These are phyloP conservation scores for Phrynosoma blainvillii DNA, from an alignment of 2,113 vertebrate genomes.

Conservation along the genomic window DNA sequence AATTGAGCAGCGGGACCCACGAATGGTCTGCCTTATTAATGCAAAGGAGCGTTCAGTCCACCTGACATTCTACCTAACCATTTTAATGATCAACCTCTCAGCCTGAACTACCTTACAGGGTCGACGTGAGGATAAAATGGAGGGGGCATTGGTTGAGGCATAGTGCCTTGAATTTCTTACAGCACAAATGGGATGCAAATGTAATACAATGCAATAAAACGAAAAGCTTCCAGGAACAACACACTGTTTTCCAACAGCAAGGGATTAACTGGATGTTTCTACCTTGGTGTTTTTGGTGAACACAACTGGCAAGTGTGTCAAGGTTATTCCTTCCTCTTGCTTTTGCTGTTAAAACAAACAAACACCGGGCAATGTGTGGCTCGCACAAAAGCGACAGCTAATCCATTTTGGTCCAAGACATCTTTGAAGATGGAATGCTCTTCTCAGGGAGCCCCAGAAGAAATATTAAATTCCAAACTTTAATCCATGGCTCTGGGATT, in stretches of 20 bases:
- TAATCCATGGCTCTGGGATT: neutral
- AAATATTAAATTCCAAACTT: neutral
- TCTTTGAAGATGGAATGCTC: neutral
- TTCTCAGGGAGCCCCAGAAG: neutral
- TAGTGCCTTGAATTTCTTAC: neutral
- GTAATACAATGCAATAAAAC: neutral
- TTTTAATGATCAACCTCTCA: too few species aligned
- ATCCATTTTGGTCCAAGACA: neutral
- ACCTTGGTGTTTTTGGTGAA: neutral
- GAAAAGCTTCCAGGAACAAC: neutral
- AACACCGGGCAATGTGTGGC: too few species aligned
- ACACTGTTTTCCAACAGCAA: neutral
- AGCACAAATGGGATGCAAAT: too few species aligned
- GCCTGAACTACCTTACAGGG: neutral
- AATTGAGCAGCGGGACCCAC: too few species aligned
- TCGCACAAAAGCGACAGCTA: neutral
- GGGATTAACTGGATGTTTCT: neutral
- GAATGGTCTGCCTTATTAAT: too few species aligned
- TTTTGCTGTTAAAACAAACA: neutral
- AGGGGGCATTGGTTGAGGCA: too few species aligned
- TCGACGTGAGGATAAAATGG: neutral
- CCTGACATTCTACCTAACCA: too few species aligned
- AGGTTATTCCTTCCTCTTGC: neutral
- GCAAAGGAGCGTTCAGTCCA: too few species aligned
- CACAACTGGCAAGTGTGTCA: neutral